Conservation (phyloP, 2,113 vertebrate species). For the Anoura caudifer region DNA sequence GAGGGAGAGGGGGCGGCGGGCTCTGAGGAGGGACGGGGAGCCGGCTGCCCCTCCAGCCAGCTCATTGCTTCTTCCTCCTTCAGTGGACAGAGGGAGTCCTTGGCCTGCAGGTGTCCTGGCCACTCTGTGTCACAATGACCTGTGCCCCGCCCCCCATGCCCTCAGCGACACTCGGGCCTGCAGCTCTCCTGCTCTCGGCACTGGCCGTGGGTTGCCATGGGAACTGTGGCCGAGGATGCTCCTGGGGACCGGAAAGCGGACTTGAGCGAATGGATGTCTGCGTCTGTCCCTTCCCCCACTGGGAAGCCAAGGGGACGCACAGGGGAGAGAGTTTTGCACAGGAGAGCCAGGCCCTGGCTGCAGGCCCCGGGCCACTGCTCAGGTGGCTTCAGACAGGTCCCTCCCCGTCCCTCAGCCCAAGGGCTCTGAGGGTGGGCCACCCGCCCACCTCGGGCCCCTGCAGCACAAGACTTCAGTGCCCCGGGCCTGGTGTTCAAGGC, state of each 20-base stretch:
- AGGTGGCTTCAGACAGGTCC: not conserved
- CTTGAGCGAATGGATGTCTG: not conserved
- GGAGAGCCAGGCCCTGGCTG: not conserved
- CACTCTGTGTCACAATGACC: too few relatives aligned
- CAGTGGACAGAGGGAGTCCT: not conserved
- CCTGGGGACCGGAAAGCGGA: not conserved
- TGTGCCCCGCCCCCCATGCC: too few relatives aligned
- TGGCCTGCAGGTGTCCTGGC: not conserved
- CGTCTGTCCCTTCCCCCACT: not conserved
- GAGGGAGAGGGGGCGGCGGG: not conserved
- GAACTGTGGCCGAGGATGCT: slow-evolving; percentile 27
- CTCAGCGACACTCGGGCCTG: not conserved
- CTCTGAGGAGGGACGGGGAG: not conserved
- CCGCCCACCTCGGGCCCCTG: not conserved
- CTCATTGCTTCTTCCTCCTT: not conserved
- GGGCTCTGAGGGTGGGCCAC: too few relatives aligned
- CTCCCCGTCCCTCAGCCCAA: too few relatives aligned
- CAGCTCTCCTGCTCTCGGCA: too few relatives aligned
- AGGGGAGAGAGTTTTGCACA: not conserved
- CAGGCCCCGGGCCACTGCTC: not conserved
- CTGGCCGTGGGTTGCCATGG: slow-evolving; percentile 35
- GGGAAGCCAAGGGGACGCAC: not conserved
- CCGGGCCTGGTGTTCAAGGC: not conserved
- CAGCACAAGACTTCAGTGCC: not conserved
- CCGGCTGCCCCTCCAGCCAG: accelerated